Base-by-base conservation (phyloP, 2,797 vertebrate species). In the Syndactyla subalaris region DNA sequence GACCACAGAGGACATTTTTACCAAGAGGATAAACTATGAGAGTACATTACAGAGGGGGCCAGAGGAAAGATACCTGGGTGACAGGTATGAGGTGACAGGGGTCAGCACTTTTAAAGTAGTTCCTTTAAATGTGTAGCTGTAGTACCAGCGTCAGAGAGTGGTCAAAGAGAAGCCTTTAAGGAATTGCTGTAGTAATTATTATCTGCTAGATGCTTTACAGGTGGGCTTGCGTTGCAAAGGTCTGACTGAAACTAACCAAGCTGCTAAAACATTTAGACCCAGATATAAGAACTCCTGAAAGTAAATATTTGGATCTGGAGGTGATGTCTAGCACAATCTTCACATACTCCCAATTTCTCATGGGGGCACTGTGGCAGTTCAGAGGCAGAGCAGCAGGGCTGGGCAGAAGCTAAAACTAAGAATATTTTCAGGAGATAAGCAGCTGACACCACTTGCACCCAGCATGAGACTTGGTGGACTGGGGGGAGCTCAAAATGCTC, bases 311-410 rank as follows among this genome's bases (percentile, higher is more conserved):
- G 43, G 23, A 77, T 74, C 15, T 45, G 23, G 45, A 84, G 17
- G 27, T 41, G 29, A 70, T 6, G 11, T 32, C 17, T 52, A 30
- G 15, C 66, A 79, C 19, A 20, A 57, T 34, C 45, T 74, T 2
- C 24, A 30, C 10, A 5, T 22, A 49, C 6, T 71, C 20, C 18
- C 2, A 0, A 17, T 43, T 5, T 9, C n/a, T 83, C 9, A 14
- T 19, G 16, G 13, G 23, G 14, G 11, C 51, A 89, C n/a, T 0
- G 0, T 46, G 46, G 46, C 51, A 77, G 55, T 16, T 59, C 0
- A 2, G 36, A 58, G 36, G 65, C 41, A 70, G 17, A 85, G 19
- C 30, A 70, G 43, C 1, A 8, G 10, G 45, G 45, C 57, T 7
- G 2, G 34, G 49, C 30, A 75, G 43, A 80, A 20, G 49, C 38